Percentiles rank a stretch among this genome's conserved stretches.
phyloP scores from a whole-genome alignment of 2,888 invertebrate genomes.

The Dinocampus coccinellae region DNA sequence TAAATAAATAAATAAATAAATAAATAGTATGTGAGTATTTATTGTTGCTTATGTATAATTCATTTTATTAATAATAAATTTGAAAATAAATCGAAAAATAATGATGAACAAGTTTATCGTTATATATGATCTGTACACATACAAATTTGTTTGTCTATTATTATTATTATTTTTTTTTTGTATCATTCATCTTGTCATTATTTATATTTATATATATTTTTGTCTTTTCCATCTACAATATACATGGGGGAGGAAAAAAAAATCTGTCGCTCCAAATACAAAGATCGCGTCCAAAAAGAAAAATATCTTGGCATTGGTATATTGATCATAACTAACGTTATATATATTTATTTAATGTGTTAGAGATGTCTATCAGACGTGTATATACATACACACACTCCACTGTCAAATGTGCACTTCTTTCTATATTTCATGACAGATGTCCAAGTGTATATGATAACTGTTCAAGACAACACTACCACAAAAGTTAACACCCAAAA shows the following conservation, averaged over 20 bases:
- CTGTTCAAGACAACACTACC: not conserved
- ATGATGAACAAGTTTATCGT: not conserved
- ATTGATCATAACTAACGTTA: not conserved
- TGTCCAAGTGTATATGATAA: not conserved
- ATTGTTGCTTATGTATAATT: not conserved
- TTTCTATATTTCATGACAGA: not conserved
- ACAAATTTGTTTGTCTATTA: not conserved
- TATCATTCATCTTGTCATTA: not conserved
- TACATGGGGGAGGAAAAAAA: not conserved
- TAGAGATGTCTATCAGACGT: not conserved
- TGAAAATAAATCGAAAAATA: not conserved
- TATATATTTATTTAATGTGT: constrained; percentile 19
- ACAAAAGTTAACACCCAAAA: not conserved
- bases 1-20: not conserved
- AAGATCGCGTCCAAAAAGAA: not conserved
- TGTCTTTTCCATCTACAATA: not conserved
- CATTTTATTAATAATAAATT: constrained; percentile 22
- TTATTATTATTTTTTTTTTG: not conserved
- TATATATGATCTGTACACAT: not conserved
- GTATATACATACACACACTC: too few relatives aligned
- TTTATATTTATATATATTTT: not conserved
- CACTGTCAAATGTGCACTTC: not conserved
- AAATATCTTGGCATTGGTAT: constrained; percentile 13
- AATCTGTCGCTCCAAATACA: not conserved
- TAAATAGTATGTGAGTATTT: not conserved